Percentiles rank a stretch among this genome's conserved stretches.
phyloP scores from a whole-genome alignment of 2,113 vertebrate genomes.

The Gymnorhina tibicen region DNA sequence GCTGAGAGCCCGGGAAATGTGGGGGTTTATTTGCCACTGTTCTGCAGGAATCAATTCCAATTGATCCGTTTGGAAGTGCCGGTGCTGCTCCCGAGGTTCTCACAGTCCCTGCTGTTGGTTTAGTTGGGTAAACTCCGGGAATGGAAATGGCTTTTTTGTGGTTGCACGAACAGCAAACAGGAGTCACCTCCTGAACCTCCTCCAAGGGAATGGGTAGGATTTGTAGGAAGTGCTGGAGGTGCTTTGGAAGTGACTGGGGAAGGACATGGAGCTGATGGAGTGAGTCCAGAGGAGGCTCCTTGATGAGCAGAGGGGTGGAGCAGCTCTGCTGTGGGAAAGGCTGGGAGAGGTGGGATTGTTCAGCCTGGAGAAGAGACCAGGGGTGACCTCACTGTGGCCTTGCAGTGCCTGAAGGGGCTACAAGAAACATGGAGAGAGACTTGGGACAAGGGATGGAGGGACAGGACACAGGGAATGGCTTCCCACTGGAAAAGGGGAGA shows the following conservation, averaged over 20 bases:
- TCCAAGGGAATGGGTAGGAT: accelerated
- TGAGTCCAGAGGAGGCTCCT: neutral
- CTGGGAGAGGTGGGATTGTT: neutral
- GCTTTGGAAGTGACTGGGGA: neutral
- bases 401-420: neutral
- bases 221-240: neutral
- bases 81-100: neutral
- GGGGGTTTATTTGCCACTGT: neutral
- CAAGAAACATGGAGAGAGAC: neutral
- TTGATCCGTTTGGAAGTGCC: neutral
- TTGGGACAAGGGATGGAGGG: neutral
- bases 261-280: neutral
- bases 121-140: neutral
- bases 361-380: neutral
- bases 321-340: neutral
- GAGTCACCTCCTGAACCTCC: neutral
- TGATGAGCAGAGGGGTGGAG: neutral
- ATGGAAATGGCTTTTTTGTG: neutral
- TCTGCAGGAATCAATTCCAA: neutral
- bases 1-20: neutral
- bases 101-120: neutral
- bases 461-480: neutral
- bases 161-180: neutral
- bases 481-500: neutral
- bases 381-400: neutral